A percentile compares a stretch with the other conserved stretches of the same genome.
These are phyloP conservation scores for Lucinisca nassula DNA, from an alignment of 2,888 invertebrate species.

Conservation along the genomic window DNA sequence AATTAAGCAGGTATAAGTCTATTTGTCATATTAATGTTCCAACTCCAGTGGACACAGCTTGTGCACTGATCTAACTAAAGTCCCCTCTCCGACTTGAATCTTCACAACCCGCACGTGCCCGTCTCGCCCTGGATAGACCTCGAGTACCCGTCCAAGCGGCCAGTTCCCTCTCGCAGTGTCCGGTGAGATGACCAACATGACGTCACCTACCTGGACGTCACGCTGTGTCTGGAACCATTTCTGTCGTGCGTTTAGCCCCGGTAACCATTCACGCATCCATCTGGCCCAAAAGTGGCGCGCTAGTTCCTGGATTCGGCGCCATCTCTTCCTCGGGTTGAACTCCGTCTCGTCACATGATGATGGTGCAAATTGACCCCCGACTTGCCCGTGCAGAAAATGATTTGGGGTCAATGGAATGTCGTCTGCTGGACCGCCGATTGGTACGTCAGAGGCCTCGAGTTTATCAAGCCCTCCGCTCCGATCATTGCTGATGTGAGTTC, in stretches of 20 bases:
- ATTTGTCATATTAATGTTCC: too few species aligned
- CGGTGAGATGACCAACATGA: constrained; percentile 42
- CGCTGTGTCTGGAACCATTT: constrained; percentile 35
- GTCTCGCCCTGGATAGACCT: constrained; percentile 37
- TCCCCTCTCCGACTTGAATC: constrained; percentile 1
- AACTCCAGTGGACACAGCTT: constrained; percentile 43
- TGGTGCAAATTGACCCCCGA: constrained; percentile 63
- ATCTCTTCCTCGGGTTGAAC: constrained; percentile 20
- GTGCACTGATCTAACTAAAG: constrained; percentile 18
- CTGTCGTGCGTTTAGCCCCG: not conserved
- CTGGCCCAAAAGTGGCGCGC: constrained; percentile 58
- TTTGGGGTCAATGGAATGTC: constrained; percentile 52
- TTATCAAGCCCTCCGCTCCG: constrained; percentile 61
- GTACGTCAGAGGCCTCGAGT: constrained; percentile 60
- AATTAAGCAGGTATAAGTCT: too few species aligned
- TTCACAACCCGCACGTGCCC: constrained; percentile 30
- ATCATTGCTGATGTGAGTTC: constrained; percentile 49
- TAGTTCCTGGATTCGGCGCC: constrained; percentile 61
- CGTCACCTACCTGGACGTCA: constrained; percentile 40
- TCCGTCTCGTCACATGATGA: constrained; percentile 25
- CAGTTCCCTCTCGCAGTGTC: constrained; percentile 46
- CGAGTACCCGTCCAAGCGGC: constrained; percentile 40
- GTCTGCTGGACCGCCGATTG: constrained; percentile 44
- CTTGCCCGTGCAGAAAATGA: constrained; percentile 70
- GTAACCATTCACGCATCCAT: too few species aligned